phyloP scores from a whole-genome alignment of 2,888 invertebrate genomes.

The Choreutis nemorana region DNA sequence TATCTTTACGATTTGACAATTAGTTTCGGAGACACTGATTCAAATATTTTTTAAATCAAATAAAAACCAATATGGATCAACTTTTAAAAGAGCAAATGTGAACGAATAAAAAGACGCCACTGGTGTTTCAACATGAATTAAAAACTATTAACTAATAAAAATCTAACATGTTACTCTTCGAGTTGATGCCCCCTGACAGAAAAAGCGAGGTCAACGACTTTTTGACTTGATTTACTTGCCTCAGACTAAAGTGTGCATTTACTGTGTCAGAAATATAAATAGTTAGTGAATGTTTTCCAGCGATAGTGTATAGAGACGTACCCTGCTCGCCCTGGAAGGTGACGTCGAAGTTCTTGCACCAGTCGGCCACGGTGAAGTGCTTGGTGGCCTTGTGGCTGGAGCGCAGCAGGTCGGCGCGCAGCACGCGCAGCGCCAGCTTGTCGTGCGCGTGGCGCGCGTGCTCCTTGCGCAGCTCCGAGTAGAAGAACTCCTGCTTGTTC shows the following conservation, averaged over 20 bases:
- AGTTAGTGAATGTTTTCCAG: not conserved
- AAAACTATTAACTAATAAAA: no score
- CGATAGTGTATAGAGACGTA: constrained; percentile 20
- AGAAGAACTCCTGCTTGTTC: constrained; percentile 81
- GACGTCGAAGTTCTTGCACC: constrained; percentile 95
- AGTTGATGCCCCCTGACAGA: no score
- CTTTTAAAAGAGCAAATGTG: no score
- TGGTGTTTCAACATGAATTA: no score
- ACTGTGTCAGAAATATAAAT: not conserved
- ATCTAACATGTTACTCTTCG: no score
- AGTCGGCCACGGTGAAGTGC: constrained; percentile 86
- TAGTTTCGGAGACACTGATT: no score
- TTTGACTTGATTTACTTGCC: no score
- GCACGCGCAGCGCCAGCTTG: constrained; percentile 82
- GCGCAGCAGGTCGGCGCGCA: constrained; percentile 81
- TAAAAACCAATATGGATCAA: no score
- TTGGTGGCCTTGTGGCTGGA: constrained; percentile 87
- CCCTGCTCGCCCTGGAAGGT: constrained; percentile 95
- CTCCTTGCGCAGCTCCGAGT: constrained; percentile 82
- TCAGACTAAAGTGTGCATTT: not conserved
- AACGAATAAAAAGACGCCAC: no score
- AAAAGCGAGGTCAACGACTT: no score
- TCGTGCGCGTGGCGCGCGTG: constrained; percentile 91
- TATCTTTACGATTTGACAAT: no score
- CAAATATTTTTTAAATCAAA: no score